Evolutionary conservation across 2,797 vertebrate genomes (phyloP), one percentile per base, ranked within the genome.

Genomic region (Jordanella pulchra): DNA sequence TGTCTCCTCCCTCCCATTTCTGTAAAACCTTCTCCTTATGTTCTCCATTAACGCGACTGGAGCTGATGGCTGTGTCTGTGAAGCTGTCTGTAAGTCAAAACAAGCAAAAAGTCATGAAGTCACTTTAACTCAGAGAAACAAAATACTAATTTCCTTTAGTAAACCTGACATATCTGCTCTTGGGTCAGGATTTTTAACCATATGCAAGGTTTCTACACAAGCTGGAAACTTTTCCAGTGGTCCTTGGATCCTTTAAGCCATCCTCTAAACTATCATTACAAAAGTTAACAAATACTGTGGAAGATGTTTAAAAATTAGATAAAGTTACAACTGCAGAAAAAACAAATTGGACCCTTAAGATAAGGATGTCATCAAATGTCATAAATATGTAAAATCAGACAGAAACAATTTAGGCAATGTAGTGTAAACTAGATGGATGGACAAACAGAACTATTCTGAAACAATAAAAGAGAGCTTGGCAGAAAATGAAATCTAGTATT

Each of bases 1-100:
- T 94, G 82, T 97, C 96, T 27, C 96, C 97, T 39, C 96, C 97
- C 47, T 98, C 96, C 97, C 97, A 98, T 88, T 96, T 94, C 89
- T 97, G 96, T 44, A 98, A 90, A 67, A 97, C 94, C 86, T 97
- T 97, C 86, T 97, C 97, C 74, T 96, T 96, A 87, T 98, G 97
- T 65, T 98, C 96, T 32, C 97, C 97, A 3, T 98, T 98, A 80
- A 98, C 93, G 23, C 96, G 96, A 0, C 86, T 94, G 71, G 95
- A 94, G 77, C 94, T 95, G 76, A 97, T 97, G 66, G 96, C 95
- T 0, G 96, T 95, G 85, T 98, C 97, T 63, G 96, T 97, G 86
- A 97, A 97, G 35, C 95, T 95, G 89, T 98, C 97, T 98, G 70
- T 12, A 77, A 64, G 79, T 28, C 15, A 21, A 18, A 23, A 76